These are phyloP conservation scores for Scaptomyza parva DNA, from an alignment of 2,888 invertebrate species.

Conservation along the genomic window DNA sequence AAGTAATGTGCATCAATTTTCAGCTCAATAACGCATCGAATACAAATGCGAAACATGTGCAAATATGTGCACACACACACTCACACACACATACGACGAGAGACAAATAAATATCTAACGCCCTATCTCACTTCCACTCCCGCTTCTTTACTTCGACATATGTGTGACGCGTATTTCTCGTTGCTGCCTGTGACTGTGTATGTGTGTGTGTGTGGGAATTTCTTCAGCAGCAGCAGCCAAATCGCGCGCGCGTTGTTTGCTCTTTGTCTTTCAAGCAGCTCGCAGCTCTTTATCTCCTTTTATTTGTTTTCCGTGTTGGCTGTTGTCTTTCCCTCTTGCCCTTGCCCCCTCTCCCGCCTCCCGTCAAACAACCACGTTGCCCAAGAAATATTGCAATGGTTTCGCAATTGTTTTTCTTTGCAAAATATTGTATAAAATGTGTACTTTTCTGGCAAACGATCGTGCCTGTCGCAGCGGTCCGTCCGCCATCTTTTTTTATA, in stretches of 20 bases:
- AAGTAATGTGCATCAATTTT: constrained; percentile 83
- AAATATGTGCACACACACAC: constrained; percentile 60
- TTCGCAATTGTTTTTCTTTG: constrained; percentile 63
- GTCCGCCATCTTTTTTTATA: constrained; percentile 31
- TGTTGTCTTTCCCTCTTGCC: constrained; percentile 53
- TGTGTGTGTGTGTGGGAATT: not conserved
- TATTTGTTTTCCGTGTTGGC: constrained; percentile 60
- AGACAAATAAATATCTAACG: constrained; percentile 71
- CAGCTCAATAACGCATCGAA: constrained; percentile 80
- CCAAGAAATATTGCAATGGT: constrained; percentile 57
- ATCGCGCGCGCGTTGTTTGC: constrained; percentile 38
- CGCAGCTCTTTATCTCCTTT: constrained; percentile 63
- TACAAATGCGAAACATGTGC: constrained; percentile 79
- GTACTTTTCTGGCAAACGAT: constrained; percentile 30
- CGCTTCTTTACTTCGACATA: constrained; percentile 43
- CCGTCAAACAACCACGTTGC: constrained; percentile 7
- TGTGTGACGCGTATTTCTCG: constrained; percentile 70
- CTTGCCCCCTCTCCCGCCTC: not conserved
- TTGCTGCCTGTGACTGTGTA: constrained; percentile 53
- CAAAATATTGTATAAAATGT: constrained; percentile 30
- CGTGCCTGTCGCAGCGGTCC: constrained; percentile 27
- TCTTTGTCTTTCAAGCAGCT: constrained; percentile 48
- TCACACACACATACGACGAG: constrained; percentile 46
- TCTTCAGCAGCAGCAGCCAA: not conserved
- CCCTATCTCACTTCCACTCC: not conserved